Conservation (phyloP, 2,797 vertebrate genomes). For the Poecilia wingei region DNA sequence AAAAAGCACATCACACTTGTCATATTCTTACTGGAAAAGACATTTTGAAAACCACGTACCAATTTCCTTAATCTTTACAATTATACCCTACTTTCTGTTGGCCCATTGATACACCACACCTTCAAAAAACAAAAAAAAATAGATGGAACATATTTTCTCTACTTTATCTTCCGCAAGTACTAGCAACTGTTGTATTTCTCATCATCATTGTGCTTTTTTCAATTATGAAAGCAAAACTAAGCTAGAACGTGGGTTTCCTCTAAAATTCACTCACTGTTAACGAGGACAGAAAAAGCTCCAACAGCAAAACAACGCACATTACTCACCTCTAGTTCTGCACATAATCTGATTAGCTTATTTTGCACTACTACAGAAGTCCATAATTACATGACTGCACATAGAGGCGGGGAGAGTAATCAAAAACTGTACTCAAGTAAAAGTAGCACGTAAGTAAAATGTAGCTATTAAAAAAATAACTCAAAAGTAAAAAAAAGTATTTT, state of each 20-base stretch:
- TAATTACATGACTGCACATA: background rate
- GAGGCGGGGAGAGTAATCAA: background rate
- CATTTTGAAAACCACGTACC: background rate
- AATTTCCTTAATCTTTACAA: background rate
- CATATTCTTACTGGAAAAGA: background rate
- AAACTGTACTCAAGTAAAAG: background rate
- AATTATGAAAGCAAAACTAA: slow-evolving; percentile 20
- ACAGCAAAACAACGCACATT: background rate
- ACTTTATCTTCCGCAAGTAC: background rate
- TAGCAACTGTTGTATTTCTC: background rate
- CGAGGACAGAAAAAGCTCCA: background rate
- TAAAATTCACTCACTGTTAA: background rate
- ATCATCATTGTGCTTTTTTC: background rate
- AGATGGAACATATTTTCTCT: background rate
- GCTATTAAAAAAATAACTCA: background rate
- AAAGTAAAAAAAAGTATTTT: background rate
- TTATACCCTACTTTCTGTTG: background rate
- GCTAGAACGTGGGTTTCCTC: background rate
- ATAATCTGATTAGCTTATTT: background rate
- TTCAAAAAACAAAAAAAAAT: background rate
- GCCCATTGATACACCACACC: background rate
- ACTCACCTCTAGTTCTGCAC: background rate
- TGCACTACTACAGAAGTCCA: background rate
- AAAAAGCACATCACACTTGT: background rate
- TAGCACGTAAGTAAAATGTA: background rate